Evolutionary conservation across 2,113 vertebrate species (phyloP).

Genomic region (Alouatta palliata): DNA sequence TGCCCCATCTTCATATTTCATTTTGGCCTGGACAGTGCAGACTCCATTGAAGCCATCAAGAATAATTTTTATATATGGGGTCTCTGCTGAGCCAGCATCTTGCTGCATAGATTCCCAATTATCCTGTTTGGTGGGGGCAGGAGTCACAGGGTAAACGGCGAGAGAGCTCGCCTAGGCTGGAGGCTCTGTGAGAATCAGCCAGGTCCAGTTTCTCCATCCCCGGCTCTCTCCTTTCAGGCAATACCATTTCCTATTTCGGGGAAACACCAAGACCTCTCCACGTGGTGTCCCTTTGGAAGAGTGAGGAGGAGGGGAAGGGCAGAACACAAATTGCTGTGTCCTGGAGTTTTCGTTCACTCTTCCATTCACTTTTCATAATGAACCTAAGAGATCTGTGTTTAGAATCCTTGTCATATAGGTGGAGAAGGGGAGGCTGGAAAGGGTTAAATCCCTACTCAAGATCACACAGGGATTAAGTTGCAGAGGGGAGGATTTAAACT

Average conservation of each 20-base stretch:
- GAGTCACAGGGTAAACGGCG: not conserved
- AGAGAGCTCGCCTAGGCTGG: not conserved
- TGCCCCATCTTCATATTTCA: conserved; percentile 63
- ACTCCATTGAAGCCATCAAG: conserved; percentile 52
- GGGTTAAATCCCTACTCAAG: not conserved
- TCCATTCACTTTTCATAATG: not conserved
- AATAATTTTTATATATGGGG: conserved; percentile 58
- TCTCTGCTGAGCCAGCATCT: conserved; percentile 58
- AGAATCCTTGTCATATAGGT: rapidly evolving
- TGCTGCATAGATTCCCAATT: not conserved
- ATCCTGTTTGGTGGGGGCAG: not conserved
- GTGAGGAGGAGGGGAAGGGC: not conserved
- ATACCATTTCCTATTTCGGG: too few species aligned
- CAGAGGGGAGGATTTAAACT: not conserved
- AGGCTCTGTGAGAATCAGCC: not conserved
- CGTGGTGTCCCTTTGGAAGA: not conserved
- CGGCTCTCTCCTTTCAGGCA: not conserved
- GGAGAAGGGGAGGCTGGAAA: not conserved
- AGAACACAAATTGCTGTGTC: rapidly evolving
- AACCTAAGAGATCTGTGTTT: not conserved
- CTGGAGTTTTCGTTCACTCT: not conserved
- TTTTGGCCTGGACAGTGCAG: conserved; percentile 24
- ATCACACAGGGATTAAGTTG: not conserved
- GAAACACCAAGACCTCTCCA: not conserved
- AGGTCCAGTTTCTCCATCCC: rapidly evolving